phyloP scores from a whole-genome alignment of 2,888 invertebrate species.

The Tenthredo scrophulariae region DNA sequence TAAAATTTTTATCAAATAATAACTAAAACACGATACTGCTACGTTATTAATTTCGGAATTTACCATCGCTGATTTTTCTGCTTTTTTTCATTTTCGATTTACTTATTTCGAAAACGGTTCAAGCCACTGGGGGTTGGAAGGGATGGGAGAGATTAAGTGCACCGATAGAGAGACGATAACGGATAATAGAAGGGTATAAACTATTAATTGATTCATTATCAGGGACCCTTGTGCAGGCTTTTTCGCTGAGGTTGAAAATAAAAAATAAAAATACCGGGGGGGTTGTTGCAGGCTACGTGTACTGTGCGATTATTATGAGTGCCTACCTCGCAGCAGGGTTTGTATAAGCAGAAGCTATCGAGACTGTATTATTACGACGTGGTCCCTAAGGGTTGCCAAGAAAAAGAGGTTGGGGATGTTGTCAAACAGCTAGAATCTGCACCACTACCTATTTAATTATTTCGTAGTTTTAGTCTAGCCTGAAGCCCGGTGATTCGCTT shows the following conservation, averaged over 20 bases:
- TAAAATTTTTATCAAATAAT: neutral
- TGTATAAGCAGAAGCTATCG: conserved; percentile 61
- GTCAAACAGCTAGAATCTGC: conserved; percentile 37
- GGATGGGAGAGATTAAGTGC: neutral
- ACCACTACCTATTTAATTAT: conserved; percentile 72
- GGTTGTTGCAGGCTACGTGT: conserved; percentile 2
- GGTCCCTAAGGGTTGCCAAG: conserved; percentile 60
- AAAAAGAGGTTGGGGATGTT: conserved; percentile 35
- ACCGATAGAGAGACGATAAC: conserved; percentile 37
- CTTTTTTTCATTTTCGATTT: neutral
- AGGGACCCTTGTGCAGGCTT: conserved; percentile 44
- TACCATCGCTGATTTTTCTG: neutral
- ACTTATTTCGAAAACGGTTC: neutral
- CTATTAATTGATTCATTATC: conserved; percentile 66
- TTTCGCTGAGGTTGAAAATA: neutral
- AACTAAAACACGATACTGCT: neutral
- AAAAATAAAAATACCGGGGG: neutral
- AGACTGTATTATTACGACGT: conserved; percentile 67
- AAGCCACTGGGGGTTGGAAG: neutral
- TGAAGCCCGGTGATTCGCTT: neutral
- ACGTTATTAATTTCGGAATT: neutral
- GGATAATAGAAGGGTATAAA: conserved; percentile 59
- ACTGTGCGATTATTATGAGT: neutral
- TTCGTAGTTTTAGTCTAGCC: conserved; percentile 75
- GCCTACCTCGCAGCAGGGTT: conserved; percentile 19